Evolutionary conservation across 2,113 vertebrate genomes (phyloP), one percentile per base, ranked within the genome.

Genomic region (Prunella himalayana): DNA sequence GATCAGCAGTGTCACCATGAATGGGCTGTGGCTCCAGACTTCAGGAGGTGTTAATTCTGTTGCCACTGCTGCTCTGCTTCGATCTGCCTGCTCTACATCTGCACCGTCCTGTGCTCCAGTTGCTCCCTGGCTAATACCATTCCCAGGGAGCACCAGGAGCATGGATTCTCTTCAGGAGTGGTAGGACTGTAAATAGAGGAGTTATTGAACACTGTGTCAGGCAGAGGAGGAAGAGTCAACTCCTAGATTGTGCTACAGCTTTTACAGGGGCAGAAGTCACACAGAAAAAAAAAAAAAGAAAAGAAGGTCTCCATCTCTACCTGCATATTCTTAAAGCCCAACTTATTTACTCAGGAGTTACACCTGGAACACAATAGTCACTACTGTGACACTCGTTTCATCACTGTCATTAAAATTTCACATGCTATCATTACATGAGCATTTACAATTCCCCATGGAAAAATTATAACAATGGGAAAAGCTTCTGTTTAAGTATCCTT

Each of bases 191-290:
- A 68, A 64, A 51, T 15, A 54, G 20, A 66, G 30, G 5, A 6
- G 8, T 14, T 75, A 6, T 25, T 65, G 45, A 61, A 16, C 0
- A 0, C 20, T 24, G 3, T 45, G 8, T 37, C 21, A 30, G 30
- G 33, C 39, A 78, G 69, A 54, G 49, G 31, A 80, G 33, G 12
- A 61, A 20, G 3, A n/a, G 9, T 56, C 27, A 45, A 6, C 22
- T 60, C 15, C 14, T 27, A 35, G 2, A 28, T 25, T 65, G 4
- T 41, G 41, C 33, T 83, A 50, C 44, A 76, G 24, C n/a, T 88
- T 72, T 79, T 64, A 47, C 11, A 28, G 23, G 20, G 15, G 15
- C 42, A 16, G 21, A 63, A 66, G 16, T 60, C 53, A 56, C 5
- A 2, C 15, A 71, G 3, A 10, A 57, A 19, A 31, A 53, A 53